Evolutionary conservation across 2,888 invertebrate species (phyloP).

Genomic region (Bimastos eiseni): DNA sequence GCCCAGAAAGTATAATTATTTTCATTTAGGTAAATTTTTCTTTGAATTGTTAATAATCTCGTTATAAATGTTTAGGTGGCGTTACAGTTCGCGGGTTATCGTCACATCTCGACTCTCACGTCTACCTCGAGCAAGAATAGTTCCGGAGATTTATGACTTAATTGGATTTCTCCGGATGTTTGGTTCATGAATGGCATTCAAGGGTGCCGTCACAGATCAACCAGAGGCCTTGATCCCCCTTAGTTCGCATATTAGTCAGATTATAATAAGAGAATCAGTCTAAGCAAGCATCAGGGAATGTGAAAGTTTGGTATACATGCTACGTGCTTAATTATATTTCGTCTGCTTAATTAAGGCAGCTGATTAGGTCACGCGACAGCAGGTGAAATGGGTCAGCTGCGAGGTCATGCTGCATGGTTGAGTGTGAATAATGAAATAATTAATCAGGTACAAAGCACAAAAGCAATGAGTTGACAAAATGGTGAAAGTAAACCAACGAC

Average conservation of each 20-base stretch:
- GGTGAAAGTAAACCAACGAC: background rate
- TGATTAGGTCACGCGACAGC: background rate
- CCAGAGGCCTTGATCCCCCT: background rate
- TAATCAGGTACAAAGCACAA: background rate
- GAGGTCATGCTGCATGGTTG: background rate
- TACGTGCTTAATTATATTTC: background rate
- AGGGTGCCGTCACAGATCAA: background rate
- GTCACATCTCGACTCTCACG: background rate
- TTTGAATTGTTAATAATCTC: background rate
- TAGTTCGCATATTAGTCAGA: background rate
- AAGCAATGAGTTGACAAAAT: background rate
- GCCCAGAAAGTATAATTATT: background rate
- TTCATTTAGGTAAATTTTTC: background rate
- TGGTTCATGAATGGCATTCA: background rate
- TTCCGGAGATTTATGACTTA: background rate
- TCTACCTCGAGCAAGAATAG: background rate
- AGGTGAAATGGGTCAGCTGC: background rate
- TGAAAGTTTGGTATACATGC: background rate
- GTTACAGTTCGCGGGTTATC: background rate
- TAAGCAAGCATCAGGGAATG: background rate
- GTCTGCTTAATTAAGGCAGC: background rate
- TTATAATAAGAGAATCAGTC: background rate
- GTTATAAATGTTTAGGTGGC: background rate
- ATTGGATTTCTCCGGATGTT: background rate
- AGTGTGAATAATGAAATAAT: background rate